These are phyloP conservation scores for Distichodus sexfasciatus DNA, from an alignment of 2,797 vertebrate genomes.

Conservation along the genomic window DNA sequence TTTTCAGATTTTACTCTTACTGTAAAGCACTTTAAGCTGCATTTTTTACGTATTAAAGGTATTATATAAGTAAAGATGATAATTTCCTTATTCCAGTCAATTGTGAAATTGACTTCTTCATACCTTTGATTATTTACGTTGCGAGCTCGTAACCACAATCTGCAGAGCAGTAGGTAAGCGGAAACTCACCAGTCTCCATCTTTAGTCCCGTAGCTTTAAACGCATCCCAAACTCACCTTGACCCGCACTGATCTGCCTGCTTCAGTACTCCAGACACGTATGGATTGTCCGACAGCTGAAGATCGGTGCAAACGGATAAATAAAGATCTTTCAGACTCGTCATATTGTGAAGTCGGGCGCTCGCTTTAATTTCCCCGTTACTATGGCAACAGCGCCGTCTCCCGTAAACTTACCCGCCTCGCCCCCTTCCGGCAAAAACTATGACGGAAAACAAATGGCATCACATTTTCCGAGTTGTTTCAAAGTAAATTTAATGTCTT, in stretches of 20 bases:
- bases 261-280: slow-evolving; percentile 65
- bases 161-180: no score
- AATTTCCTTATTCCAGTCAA: no score
- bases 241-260: slow-evolving; percentile 44
- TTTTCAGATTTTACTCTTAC: no score
- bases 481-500: not conserved
- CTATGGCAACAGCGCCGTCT: slow-evolving; percentile 20
- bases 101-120: no score
- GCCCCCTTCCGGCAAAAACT: not conserved
- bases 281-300: slow-evolving; percentile 59
- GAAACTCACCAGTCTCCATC: no score
- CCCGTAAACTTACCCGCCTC: not conserved
- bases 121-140: no score
- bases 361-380: not conserved
- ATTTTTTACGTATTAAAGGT: no score
- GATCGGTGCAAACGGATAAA: slow-evolving; percentile 61
- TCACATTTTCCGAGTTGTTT: not conserved
- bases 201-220: no score
- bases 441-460: not conserved
- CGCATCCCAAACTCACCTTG: no score
- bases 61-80: no score
- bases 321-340: slow-evolving; percentile 57
- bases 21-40: no score
- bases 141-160: no score
- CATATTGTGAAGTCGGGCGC: not conserved